Evolutionary conservation across 2,113 vertebrate genomes (phyloP).

Genomic region (Macrotus californicus): DNA sequence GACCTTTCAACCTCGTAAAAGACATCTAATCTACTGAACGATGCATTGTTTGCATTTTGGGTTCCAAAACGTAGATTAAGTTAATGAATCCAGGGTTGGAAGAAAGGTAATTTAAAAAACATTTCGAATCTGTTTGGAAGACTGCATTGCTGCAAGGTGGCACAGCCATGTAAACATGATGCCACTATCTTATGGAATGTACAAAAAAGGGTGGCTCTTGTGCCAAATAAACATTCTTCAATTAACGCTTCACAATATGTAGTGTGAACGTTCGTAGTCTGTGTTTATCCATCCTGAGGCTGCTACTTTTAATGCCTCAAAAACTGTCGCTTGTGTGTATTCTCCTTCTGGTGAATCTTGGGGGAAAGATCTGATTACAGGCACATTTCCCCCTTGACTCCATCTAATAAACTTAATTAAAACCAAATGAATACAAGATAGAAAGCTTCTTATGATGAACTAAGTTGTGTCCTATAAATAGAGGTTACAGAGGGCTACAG

Average conservation of each 20-base stretch:
- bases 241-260: conserved; percentile 63
- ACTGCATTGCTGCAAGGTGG: conserved; percentile 22
- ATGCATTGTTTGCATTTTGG: not conserved
- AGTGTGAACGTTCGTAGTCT: conserved; percentile 60
- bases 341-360: conserved; percentile 15
- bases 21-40: not conserved
- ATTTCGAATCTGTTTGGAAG: conserved; percentile 25
- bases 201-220: conserved; percentile 18
- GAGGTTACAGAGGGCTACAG: not conserved
- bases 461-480: not conserved
- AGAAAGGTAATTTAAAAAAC: conserved; percentile 35
- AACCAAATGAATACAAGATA: not conserved
- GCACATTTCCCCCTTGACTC: not conserved
- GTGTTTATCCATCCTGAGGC: conserved; percentile 63
- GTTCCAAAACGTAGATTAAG: not conserved
- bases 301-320: conserved; percentile 65
- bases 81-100: not conserved
- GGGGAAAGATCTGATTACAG: not conserved
- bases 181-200: conserved; percentile 47
- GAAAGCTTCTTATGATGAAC: not conserved
- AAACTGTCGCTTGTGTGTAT: conserved; percentile 44
- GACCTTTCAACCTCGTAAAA: not conserved
- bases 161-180: conserved; percentile 29
- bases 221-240: conserved; percentile 63
- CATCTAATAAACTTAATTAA: not conserved